Evolutionary conservation across 2,797 vertebrate species (phyloP).

Genomic region (Lutra lutra): DNA sequence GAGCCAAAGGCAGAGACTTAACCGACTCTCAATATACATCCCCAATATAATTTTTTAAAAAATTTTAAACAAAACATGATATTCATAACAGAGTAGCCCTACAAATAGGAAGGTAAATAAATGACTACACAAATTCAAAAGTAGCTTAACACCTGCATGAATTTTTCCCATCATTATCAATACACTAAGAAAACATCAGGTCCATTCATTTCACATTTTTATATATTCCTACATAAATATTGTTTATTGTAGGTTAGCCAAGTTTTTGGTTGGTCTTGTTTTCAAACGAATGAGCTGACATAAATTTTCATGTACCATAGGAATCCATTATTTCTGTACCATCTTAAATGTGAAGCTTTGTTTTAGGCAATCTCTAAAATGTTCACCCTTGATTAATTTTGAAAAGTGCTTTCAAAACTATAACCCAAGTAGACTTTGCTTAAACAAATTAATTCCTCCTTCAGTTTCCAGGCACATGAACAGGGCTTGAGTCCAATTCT

Average conservation of each 20-base stretch:
- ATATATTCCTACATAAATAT: not conserved
- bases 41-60: not conserved
- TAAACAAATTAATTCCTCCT: not conserved
- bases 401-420: constrained; percentile 9
- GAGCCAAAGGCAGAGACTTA: not conserved
- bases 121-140: not conserved
- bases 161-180: not conserved
- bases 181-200: not conserved
- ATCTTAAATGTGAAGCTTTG: not conserved
- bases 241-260: not conserved
- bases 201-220: not conserved
- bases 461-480: not conserved
- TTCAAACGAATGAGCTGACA: not conserved
- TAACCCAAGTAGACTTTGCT: not conserved
- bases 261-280: not conserved
- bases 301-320: not conserved
- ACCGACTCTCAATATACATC: fast-evolving
- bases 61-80: not conserved
- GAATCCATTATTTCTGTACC: not conserved
- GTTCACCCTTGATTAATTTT: constrained; percentile 37
- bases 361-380: not conserved
- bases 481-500: not conserved
- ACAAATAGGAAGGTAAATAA: not conserved
- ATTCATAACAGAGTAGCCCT: not conserved
- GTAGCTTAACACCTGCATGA: not conserved